Conservation (phyloP, 2,797 vertebrate genomes). For the Tadarida brasiliensis region DNA sequence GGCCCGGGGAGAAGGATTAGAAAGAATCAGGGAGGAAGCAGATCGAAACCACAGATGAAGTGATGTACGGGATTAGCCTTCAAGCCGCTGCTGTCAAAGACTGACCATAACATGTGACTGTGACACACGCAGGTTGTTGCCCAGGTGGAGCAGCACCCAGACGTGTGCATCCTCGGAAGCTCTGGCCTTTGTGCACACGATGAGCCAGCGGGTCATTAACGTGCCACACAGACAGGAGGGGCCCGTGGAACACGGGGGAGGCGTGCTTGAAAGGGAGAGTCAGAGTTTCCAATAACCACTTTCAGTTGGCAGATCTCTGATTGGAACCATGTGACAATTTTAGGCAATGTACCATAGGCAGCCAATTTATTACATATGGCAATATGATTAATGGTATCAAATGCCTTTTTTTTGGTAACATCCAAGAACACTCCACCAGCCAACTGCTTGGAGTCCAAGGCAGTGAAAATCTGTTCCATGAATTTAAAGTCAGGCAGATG, state of each 20-base stretch:
- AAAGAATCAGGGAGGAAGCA: conserved; percentile 56
- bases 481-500: conserved; percentile 87
- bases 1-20: neutral
- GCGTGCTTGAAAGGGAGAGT: conserved; percentile 78
- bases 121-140: conserved; percentile 81
- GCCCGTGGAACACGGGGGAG: neutral
- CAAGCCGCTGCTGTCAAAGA: conserved; percentile 77
- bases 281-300: conserved; percentile 89
- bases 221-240: conserved; percentile 60
- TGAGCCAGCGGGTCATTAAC: conserved; percentile 82
- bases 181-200: conserved; percentile 68
- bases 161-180: conserved; percentile 69
- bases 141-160: conserved; percentile 61
- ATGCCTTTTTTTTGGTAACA: conserved; percentile 84
- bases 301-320: conserved; percentile 87
- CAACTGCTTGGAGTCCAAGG: conserved; percentile 85
- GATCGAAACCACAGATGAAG: conserved; percentile 79
- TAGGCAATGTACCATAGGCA: conserved; percentile 86
- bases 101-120: conserved; percentile 78
- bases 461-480: conserved; percentile 86
- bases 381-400: conserved; percentile 91
- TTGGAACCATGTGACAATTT: conserved; percentile 89
- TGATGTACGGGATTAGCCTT: conserved; percentile 78
- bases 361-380: conserved; percentile 91
- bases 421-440: conserved; percentile 82